These are phyloP conservation scores for Elaphurus davidianus DNA, from an alignment of 2,113 vertebrate genomes.

Conservation along the genomic window DNA sequence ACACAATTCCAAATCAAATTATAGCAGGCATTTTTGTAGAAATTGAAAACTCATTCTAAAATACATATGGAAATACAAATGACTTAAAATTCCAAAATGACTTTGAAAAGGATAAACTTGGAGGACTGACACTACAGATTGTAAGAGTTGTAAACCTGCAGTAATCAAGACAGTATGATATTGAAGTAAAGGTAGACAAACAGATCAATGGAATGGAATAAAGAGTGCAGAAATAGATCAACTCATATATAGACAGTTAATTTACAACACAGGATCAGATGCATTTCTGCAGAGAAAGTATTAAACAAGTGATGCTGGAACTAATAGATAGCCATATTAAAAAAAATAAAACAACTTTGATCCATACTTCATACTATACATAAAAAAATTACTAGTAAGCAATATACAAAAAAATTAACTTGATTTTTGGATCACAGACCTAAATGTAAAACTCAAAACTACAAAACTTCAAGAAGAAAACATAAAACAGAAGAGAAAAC, in stretches of 20 bases:
- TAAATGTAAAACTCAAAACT: background rate
- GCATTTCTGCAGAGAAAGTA: background rate
- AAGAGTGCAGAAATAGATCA: background rate
- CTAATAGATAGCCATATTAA: background rate
- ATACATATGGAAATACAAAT: background rate
- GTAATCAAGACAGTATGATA: background rate
- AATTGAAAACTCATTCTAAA: background rate
- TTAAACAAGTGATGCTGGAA: background rate
- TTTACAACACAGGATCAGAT: background rate
- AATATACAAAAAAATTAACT: background rate
- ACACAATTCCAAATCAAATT: background rate
- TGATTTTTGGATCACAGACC: background rate
- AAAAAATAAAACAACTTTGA: background rate
- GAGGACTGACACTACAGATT: background rate
- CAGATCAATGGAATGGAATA: background rate
- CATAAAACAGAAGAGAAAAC: background rate
- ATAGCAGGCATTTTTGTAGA: background rate
- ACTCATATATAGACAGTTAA: background rate
- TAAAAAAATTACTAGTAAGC: background rate
- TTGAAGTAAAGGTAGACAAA: background rate
- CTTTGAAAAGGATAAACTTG: background rate
- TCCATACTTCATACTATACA: background rate
- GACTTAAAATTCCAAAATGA: background rate
- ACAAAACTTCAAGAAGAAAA: background rate
- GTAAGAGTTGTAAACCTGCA: background rate